Conservation (phyloP, 2,888 invertebrate genomes). For the Melolontha melolontha region DNA sequence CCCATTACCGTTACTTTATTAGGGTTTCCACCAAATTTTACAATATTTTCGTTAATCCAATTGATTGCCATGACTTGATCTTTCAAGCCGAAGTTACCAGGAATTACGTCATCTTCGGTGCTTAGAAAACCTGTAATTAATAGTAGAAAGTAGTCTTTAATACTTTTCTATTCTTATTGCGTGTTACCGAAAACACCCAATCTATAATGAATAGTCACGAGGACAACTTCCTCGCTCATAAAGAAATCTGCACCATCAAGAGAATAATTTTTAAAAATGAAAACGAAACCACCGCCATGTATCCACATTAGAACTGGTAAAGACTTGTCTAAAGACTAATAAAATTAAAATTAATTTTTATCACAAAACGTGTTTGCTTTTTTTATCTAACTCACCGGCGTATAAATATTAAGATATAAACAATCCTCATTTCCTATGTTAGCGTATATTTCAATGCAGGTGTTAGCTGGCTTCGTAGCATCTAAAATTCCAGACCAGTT, state of each 20-base stretch:
- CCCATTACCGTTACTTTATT: conserved; percentile 12
- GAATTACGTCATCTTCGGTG: conserved; percentile 4
- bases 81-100: conserved; percentile 22
- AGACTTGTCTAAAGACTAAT: conserved; percentile 22
- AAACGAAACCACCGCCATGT: conserved; percentile 36
- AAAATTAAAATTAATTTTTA: neutral
- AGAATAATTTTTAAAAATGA: conserved; percentile 54
- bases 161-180: no score
- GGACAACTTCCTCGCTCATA: conserved; percentile 25
- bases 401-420: conserved; percentile 33
- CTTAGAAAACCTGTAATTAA: conserved; percentile 16
- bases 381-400: conserved; percentile 28
- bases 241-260: conserved; percentile 58
- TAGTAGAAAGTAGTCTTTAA: neutral
- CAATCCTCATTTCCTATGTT: conserved; percentile 32
- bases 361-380: neutral
- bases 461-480: conserved; percentile 30
- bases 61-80: conserved; percentile 10
- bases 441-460: conserved; percentile 28
- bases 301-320: conserved; percentile 40
- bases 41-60: conserved; percentile 16
- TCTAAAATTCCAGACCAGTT: conserved; percentile 17
- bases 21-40: conserved; percentile 8
- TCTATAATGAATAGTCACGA: conserved; percentile 37
- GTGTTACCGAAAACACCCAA: conserved; percentile 34